These are phyloP conservation scores for Echiichthys vipera DNA, from an alignment of 2,797 vertebrate species.

Conservation along the genomic window DNA sequence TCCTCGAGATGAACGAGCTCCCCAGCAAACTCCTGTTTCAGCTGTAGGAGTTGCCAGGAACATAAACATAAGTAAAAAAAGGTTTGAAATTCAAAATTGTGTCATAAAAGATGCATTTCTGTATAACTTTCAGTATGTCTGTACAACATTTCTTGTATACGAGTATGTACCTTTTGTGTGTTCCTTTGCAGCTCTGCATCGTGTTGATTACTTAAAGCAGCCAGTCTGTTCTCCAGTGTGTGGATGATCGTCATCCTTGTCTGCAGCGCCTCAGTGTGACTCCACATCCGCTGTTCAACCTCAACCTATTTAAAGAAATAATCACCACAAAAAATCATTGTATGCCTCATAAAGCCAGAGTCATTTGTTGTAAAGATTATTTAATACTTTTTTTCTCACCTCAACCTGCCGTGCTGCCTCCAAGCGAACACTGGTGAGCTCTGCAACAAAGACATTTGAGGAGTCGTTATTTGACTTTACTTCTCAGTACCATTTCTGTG, in stretches of 20 bases:
- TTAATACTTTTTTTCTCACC: slow-evolving; percentile 36
- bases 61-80: background rate
- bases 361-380: background rate
- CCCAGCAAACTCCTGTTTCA: slow-evolving; percentile 73
- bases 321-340: background rate
- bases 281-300: slow-evolving; percentile 79
- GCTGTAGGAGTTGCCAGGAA: slow-evolving; percentile 42
- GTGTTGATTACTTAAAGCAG: slow-evolving; percentile 78
- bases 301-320: slow-evolving; percentile 78
- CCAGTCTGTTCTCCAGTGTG: slow-evolving; percentile 80
- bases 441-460: slow-evolving; percentile 67
- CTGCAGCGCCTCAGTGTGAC: slow-evolving; percentile 80
- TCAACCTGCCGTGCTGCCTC: slow-evolving; percentile 84
- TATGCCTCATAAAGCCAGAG: background rate
- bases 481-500: background rate
- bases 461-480: background rate
- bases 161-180: slow-evolving; percentile 59
- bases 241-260: slow-evolving; percentile 69
- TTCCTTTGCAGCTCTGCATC: slow-evolving; percentile 71
- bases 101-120: background rate
- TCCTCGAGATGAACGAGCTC: slow-evolving; percentile 64
- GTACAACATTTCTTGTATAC: background rate
- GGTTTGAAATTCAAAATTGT: background rate
- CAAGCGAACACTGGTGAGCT: slow-evolving; percentile 78
- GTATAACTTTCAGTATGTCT: background rate